These are phyloP conservation scores for Eupithecia exiguata DNA, from an alignment of 2,888 invertebrate genomes.

Conservation along the genomic window DNA sequence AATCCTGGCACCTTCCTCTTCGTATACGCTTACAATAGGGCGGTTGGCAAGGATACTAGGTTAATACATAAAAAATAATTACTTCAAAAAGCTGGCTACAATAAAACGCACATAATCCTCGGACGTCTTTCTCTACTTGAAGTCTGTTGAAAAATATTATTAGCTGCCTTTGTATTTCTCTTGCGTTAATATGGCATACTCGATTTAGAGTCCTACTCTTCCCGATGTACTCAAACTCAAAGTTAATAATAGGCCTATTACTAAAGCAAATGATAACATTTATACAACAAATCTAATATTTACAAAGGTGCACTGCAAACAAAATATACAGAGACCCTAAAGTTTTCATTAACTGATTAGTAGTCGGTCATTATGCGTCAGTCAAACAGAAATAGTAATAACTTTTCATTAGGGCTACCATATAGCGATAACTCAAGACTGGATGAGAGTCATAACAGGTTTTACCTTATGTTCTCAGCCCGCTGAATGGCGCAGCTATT, in stretches of 20 bases:
- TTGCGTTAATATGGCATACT: conserved; percentile 8
- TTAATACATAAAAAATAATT: neutral
- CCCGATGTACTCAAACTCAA: conserved; percentile 2
- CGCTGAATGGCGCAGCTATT: neutral
- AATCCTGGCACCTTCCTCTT: neutral
- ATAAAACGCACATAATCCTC: neutral
- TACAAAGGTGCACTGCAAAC: conserved; percentile 11
- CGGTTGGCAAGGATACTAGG: neutral
- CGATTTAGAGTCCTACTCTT: conserved; percentile 1
- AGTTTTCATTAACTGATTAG: neutral
- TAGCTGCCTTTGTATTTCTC: conserved; percentile 1
- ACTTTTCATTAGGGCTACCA: neutral
- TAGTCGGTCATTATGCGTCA: neutral
- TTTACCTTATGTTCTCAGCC: neutral
- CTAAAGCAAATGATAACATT: conserved; percentile 24
- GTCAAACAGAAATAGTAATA: neutral
- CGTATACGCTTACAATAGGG: neutral
- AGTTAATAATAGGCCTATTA: conserved; percentile 14
- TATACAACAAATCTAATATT: conserved; percentile 24
- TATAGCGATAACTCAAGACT: neutral
- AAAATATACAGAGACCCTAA: conserved; percentile 10
- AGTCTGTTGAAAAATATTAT: neutral
- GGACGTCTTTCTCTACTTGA: neutral
- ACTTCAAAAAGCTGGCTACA: neutral
- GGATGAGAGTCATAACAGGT: neutral